Conservation (phyloP, 2,888 invertebrate species). For the Scaptomyza caliginosa region DNA sequence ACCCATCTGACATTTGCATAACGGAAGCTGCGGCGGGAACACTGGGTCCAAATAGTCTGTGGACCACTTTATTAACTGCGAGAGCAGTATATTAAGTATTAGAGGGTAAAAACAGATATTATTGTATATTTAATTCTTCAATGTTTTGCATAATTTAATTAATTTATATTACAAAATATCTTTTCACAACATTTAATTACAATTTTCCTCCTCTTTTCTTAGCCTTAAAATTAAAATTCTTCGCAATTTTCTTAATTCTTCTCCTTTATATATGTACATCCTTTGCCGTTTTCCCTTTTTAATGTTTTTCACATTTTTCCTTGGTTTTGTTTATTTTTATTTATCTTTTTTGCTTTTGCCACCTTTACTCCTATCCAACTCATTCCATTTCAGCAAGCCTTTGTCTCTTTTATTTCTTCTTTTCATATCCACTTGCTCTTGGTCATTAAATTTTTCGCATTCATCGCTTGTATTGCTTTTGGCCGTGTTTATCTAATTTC, state of each 20-base stretch:
- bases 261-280: not conserved
- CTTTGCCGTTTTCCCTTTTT: not conserved
- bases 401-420: not conserved
- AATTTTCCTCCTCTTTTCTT: too few species aligned
- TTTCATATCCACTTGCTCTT: not conserved
- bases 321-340: not conserved
- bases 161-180: too few species aligned
- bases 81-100: not conserved
- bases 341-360: not conserved
- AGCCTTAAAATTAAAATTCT: not conserved
- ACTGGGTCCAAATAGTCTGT: constrained; percentile 10
- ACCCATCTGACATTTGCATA: constrained; percentile 37
- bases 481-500: not conserved
- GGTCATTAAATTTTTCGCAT: not conserved
- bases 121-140: too few species aligned
- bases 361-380: not conserved
- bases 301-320: not conserved
- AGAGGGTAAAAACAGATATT: too few species aligned
- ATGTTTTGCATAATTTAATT: too few species aligned
- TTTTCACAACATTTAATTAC: too few species aligned
- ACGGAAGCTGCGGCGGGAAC: constrained; percentile 18
- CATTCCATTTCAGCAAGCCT: not conserved
- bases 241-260: too few species aligned
- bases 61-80: constrained; percentile 16
- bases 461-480: not conserved